A percentile compares a stretch with the other conserved stretches of the same genome.
These are phyloP conservation scores for Bugulina stolonifera DNA, from an alignment of 2,888 invertebrate genomes.

Conservation along the genomic window DNA sequence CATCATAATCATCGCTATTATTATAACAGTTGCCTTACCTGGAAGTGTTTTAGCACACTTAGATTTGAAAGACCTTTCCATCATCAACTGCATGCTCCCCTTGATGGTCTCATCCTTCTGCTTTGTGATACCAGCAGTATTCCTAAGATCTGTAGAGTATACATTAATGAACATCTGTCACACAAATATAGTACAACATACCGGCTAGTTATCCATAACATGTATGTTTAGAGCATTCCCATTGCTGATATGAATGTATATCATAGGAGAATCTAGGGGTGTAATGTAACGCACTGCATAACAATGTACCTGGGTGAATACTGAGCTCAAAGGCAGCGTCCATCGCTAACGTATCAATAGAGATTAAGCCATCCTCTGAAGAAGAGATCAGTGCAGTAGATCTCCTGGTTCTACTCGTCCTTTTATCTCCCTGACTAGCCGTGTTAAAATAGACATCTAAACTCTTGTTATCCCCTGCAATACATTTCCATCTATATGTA, in stretches of 20 bases:
- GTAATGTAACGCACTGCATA: background rate
- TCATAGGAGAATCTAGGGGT: too few relatives aligned
- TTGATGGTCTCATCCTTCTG: background rate
- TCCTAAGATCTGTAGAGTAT: background rate
- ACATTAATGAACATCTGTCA: background rate
- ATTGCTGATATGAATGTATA: too few relatives aligned
- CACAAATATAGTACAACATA: too few relatives aligned
- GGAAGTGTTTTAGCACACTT: background rate
- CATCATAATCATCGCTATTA: too few relatives aligned
- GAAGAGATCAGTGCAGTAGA: background rate
- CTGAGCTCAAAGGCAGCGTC: slow-evolving; percentile 1
- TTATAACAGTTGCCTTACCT: too few relatives aligned
- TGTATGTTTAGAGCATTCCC: too few relatives aligned
- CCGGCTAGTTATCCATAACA: too few relatives aligned
- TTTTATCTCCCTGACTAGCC: background rate
- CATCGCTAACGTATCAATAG: background rate
- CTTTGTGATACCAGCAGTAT: background rate
- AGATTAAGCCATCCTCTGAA: background rate
- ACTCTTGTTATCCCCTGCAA: background rate
- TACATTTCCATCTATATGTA: too few relatives aligned
- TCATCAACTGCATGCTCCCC: background rate
- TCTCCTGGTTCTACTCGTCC: background rate
- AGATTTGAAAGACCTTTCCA: background rate
- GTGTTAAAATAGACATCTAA: background rate
- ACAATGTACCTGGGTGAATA: background rate